A percentile compares a stretch with the other conserved stretches of the same genome.
These are phyloP conservation scores for Chaetogeoica ovagalla DNA, from an alignment of 2,888 invertebrate genomes.

Conservation along the genomic window DNA sequence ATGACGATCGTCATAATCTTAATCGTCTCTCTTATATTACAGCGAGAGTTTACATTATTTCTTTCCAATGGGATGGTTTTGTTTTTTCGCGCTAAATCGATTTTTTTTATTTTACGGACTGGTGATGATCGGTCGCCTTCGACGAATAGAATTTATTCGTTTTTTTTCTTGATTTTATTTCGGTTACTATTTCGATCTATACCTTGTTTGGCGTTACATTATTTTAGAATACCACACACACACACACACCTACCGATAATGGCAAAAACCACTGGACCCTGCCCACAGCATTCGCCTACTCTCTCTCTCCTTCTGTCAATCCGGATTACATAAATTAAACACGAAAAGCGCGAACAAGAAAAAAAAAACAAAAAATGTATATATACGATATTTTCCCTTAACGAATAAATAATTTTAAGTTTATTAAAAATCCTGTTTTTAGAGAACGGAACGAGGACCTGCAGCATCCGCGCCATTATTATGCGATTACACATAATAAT, in stretches of 20 bases:
- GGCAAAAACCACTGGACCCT: slow-evolving; percentile 41
- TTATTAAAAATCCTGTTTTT: neutral
- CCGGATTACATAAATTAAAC: slow-evolving; percentile 37
- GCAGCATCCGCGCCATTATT: slow-evolving; percentile 3
- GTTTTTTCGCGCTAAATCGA: slow-evolving; percentile 3
- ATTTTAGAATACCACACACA: slow-evolving; percentile 21
- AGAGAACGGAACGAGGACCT: slow-evolving; percentile 3
- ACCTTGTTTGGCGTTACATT: slow-evolving; percentile 44
- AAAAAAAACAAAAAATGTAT: too few species aligned
- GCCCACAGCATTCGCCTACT: slow-evolving; percentile 48
- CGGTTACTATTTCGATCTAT: slow-evolving; percentile 36
- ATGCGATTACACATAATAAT: neutral
- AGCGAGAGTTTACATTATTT: neutral
- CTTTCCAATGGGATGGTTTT: neutral
- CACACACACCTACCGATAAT: neutral
- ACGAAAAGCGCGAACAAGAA: slow-evolving; percentile 21
- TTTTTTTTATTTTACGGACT: neutral
- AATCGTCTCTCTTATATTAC: neutral
- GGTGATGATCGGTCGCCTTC: slow-evolving; percentile 24
- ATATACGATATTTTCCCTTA: slow-evolving; percentile 19
- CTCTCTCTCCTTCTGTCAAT: slow-evolving; percentile 24
- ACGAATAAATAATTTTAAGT: neutral
- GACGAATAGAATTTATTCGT: slow-evolving; percentile 14
- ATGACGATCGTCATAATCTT: too few species aligned
- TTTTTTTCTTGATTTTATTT: neutral